Evolutionary conservation across 2,113 vertebrate species (phyloP), one percentile per base, ranked within the genome.

Genomic region (Perognathus longimembris): DNA sequence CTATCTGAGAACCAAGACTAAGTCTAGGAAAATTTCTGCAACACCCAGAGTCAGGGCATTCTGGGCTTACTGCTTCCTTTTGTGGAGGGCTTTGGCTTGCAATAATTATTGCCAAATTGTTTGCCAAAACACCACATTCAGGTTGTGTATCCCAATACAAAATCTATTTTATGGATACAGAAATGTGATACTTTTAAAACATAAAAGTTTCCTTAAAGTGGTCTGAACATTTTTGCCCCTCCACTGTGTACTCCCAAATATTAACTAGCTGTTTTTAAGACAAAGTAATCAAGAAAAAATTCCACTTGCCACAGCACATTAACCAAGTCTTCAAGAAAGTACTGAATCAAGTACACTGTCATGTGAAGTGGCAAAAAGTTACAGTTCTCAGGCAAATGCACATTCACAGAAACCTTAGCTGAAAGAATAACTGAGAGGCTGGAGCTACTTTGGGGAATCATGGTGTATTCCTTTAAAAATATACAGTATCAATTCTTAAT

Each of bases 151-250:
- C 88, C 18, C 66, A 89, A 4, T 26, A 90, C 74, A 70, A 95
- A 91, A 45, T 64, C 87, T 76, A 80, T 82, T 91, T 78, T 82
- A 90, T 18, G 64, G 89, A 64, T 15, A 91, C 20, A 93, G 93
- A 97, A 95, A 97, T 36, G 73, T 87, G 15, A 63, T 74, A 36
- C 94, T 59, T 95, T 95, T 91, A 87, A 82, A 90, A 94, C 3
- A 38, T 79, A n/a, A 0, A 0, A 67, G 10, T 82, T 15, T 84
- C 45, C 45, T 45, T 45, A 45, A 45, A 45, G 45, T 5, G 45
- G 9, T 45, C 45, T 45, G 50, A 54, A 54, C 50, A 54, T 15
- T 17, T 54, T 54, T 12, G 50, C 17, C 14, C 50, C 34, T 42
- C 75, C 71, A 36, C 73, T 87, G n/a, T 74, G 93, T 63, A 69